Conservation (phyloP, 2,888 invertebrate genomes). For the Beris morrisii region DNA sequence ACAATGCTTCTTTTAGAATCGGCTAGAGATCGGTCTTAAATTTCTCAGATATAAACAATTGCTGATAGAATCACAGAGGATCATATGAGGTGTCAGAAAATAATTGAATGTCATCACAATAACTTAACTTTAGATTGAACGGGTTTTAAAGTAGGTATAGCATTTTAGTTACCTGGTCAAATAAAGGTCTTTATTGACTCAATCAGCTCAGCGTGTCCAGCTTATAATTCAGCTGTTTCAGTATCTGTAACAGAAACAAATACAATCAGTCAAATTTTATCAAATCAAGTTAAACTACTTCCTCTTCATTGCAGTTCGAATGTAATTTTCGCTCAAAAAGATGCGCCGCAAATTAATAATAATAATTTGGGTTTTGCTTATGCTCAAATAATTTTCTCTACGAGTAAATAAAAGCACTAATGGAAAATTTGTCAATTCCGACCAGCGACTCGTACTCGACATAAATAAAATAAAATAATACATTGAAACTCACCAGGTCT, state of each 20-base stretch:
- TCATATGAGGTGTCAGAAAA: constrained; percentile 39
- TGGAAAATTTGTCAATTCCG: constrained; percentile 13
- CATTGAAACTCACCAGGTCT: no score
- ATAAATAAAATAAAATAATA: no score
- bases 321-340: constrained; percentile 29
- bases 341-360: constrained; percentile 34
- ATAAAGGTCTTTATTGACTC: no score
- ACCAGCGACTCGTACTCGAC: constrained; percentile 35
- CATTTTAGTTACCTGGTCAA: no score
- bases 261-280: no score
- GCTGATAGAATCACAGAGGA: constrained; percentile 32
- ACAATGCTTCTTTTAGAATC: no score
- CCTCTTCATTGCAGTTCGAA: no score
- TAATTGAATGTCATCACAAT: constrained; percentile 24
- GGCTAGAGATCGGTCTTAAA: not conserved
- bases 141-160: no score
- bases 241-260: no score
- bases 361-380: constrained; percentile 37
- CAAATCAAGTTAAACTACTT: no score
- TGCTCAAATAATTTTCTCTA: constrained; percentile 34
- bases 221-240: no score
- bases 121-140: not conserved
- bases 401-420: constrained; percentile 34
- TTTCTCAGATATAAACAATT: constrained; percentile 22
- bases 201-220: no score